phyloP scores from a whole-genome alignment of 92 coral and sea anemone genomes.

The Palythoa grandiflora region DNA sequence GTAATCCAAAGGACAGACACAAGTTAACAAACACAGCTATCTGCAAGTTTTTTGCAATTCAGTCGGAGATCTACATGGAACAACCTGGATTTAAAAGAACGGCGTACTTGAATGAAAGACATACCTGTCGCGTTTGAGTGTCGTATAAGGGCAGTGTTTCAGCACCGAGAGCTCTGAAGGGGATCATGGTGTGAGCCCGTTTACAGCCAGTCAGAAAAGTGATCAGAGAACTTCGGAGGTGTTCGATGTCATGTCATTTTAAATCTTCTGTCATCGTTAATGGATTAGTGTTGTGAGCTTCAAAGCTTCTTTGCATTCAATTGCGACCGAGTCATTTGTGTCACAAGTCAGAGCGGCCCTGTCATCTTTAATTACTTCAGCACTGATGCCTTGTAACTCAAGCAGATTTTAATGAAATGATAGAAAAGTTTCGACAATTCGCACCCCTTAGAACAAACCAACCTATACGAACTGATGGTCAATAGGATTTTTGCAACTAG shows the following conservation, averaged over 20 bases:
- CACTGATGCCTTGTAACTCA: neutral
- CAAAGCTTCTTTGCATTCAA: conserved; percentile 17
- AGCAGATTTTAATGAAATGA: neutral
- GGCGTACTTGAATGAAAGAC: neutral
- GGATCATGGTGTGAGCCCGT: conserved; percentile 21
- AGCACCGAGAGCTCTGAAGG: conserved; percentile 10
- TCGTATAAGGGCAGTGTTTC: conserved; percentile 12
- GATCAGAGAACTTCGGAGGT: conserved; percentile 19
- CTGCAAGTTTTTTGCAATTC: neutral
- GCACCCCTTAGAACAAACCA: neutral
- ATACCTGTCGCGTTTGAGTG: conserved; percentile 27
- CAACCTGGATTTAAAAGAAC: neutral
- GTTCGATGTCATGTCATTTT: conserved; percentile 26
- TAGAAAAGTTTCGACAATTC: neutral
- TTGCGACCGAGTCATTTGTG: conserved; percentile 7
- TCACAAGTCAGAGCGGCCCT: conserved; percentile 17
- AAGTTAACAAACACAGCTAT: neutral
- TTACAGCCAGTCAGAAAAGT: conserved; percentile 34
- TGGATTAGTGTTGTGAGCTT: conserved; percentile 26
- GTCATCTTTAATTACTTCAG: conserved; percentile 28
- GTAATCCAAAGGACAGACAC: neutral
- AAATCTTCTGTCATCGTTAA: conserved; percentile 50
- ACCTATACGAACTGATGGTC: neutral
- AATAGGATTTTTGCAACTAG: too few species aligned
- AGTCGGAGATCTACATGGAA: neutral